Evolutionary conservation across 2,113 vertebrate species (phyloP).

Genomic region (Machaerirhynchus nigripectus): DNA sequence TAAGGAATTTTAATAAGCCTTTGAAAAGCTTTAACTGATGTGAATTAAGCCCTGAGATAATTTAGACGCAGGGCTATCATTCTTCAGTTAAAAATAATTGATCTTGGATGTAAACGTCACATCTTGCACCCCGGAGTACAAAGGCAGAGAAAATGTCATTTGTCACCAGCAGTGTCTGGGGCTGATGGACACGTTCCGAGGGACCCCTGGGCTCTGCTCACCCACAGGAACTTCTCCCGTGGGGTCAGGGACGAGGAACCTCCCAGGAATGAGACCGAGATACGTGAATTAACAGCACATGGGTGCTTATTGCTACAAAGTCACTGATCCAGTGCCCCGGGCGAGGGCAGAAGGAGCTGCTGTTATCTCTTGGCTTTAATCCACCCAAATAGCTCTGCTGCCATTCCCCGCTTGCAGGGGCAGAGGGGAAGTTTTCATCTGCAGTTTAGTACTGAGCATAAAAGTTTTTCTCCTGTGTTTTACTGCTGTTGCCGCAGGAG

Average conservation of each 20-base stretch:
- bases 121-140: neutral
- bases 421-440: neutral
- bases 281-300: neutral
- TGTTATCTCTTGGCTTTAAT: neutral
- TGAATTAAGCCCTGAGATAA: slow-evolving; percentile 58
- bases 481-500: neutral
- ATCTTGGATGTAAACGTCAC: slow-evolving; percentile 30
- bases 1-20: slow-evolving; percentile 66
- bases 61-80: slow-evolving; percentile 14
- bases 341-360: neutral
- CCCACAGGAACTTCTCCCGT: neutral
- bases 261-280: neutral
- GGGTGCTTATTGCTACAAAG: neutral
- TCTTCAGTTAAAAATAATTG: slow-evolving; percentile 60
- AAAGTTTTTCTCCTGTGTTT: neutral
- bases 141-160: slow-evolving; percentile 22
- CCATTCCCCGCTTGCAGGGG: neutral
- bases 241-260: neutral
- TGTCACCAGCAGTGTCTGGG: slow-evolving; percentile 35
- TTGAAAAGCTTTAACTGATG: slow-evolving; percentile 62
- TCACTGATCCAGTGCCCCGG: neutral
- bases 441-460: neutral
- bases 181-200: neutral
- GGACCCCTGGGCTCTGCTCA: neutral
- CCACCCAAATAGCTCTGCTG: neutral